These are phyloP conservation scores for Metopolophium dirhodum DNA, from an alignment of 1,140 invertebrate genomes.

Conservation along the genomic window DNA sequence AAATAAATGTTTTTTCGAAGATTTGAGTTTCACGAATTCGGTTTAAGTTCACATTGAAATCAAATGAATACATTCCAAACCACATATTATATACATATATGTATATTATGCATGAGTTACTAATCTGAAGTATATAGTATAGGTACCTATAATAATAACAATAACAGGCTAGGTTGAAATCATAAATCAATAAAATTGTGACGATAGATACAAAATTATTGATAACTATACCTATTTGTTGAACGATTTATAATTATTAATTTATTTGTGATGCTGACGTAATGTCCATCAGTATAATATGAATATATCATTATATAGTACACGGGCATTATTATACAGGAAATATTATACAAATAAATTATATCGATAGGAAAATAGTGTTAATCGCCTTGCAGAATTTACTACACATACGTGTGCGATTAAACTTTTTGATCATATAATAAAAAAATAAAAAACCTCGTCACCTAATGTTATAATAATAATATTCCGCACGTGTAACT, in stretches of 20 bases:
- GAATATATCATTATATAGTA: not conserved
- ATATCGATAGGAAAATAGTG: not conserved
- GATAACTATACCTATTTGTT: not conserved
- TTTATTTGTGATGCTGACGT: not conserved
- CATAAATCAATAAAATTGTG: not conserved
- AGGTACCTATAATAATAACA: not conserved
- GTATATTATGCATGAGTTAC: not conserved
- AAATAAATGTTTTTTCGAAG: too few species aligned
- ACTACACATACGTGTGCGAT: not conserved
- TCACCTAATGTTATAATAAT: constrained; percentile 2
- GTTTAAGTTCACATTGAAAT: too few species aligned
- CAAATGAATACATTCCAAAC: too few species aligned
- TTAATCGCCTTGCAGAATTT: not conserved
- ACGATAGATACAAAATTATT: not conserved
- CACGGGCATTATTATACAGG: not conserved
- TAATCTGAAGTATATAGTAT: not conserved
- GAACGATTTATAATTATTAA: not conserved
- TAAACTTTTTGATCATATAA: not conserved
- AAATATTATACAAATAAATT: not conserved
- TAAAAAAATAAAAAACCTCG: not conserved
- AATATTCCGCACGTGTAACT: constrained; percentile 6
- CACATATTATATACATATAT: too few species aligned
- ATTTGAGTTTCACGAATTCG: too few species aligned
- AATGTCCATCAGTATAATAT: not conserved
- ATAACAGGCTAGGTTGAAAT: not conserved